Evolutionary conservation across 2,888 invertebrate genomes (phyloP).

Genomic region (Chrysomela aeneicollis): DNA sequence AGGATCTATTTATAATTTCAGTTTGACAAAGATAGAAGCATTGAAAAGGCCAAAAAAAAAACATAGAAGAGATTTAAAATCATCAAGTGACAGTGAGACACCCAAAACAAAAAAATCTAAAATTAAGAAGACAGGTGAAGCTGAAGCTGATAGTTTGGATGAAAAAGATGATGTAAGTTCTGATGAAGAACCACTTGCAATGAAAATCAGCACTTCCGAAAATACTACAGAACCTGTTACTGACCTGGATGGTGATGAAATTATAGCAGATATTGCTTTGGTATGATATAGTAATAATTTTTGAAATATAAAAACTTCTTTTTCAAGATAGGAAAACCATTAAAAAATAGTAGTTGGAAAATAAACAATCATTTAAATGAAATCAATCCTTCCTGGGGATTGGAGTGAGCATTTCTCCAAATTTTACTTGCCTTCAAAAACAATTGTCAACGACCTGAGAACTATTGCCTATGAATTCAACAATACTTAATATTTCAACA

Average conservation of each 20-base stretch:
- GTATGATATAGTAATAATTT: neutral
- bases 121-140: constrained; percentile 4
- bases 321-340: no score
- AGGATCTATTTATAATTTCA: constrained; percentile 25
- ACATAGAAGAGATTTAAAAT: constrained; percentile 28
- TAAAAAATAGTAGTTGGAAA: no score
- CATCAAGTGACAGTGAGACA: constrained; percentile 39
- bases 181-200: constrained; percentile 26
- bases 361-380: no score
- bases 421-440: no score
- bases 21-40: constrained; percentile 40
- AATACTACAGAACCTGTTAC: constrained; percentile 18
- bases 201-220: neutral
- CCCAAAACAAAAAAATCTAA: constrained; percentile 37
- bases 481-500: no score
- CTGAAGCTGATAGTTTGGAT: constrained; percentile 5
- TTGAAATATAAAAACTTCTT: no score
- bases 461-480: no score
- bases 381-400: no score
- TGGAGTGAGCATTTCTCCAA: no score
- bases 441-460: no score
- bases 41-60: constrained; percentile 36
- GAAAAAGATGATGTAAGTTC: neutral
- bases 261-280: constrained; percentile 20
- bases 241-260: constrained; percentile 31